Base-by-base conservation (phyloP, 2,797 vertebrate species). In the Tenualosa thibaudeaui region DNA sequence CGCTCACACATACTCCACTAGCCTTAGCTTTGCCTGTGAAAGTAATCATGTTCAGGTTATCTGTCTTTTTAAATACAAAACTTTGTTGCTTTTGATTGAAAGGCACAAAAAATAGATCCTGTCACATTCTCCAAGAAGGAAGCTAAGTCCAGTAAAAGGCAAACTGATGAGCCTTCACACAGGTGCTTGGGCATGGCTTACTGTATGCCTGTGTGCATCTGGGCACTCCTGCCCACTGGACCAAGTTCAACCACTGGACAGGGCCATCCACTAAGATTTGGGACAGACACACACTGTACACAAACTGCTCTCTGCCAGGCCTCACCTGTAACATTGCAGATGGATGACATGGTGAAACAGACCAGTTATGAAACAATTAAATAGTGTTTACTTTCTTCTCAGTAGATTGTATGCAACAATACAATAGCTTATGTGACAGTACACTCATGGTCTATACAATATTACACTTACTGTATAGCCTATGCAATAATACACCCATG, bases 191-290 rank as follows among this genome's bases (percentile, higher is more conserved):
- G 65, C 62, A 37, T 68, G 65, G 46, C 46, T 49, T 49, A 49
- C 22, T 56, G 54, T 19, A 2, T 19, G 54, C 19, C 3, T 56
- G 54, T 56, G 54, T 56, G 54, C 7, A n/a, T 7, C 6, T 62
- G 22, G 22, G 1, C 65, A 15, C 10, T 71, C 26, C 4, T 15
- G 37, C 65, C 31, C 56, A 43, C 13, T 56, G 56, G 43, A 81
- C 24, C 3, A 15, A 60, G 46, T 49, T 49, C 43, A 82, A 37
- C 24, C 56, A 68, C 78, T 50, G 24, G 31, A 37, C 4, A 40
- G 8, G 82, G 88, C 81, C 87, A 84, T 65, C 84, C 82, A 58
- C 71, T 78, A 85, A 87, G 85, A 83, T 40, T 49, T 49, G 46
- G 9, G 4, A 51, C 50, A 51, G 4, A 51, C 50, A 51, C 15